Base-by-base conservation (phyloP, 2,113 vertebrate species). In the Peromyscus maniculatus region DNA sequence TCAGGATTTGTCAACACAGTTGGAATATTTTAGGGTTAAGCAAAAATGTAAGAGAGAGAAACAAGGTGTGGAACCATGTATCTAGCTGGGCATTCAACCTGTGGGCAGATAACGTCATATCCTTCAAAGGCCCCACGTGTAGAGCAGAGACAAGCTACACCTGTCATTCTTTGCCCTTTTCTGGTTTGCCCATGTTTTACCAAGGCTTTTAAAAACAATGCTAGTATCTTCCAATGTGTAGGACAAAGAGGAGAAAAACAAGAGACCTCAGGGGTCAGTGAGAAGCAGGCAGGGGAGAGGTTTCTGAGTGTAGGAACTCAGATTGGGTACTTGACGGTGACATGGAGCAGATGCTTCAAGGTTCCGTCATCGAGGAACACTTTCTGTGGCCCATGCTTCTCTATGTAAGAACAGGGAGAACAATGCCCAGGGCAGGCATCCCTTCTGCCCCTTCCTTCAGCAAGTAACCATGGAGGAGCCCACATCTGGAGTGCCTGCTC, bases 31-130 rank as follows among this genome's bases (percentile, higher is more conserved):
- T 69, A 31, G 52, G 57, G 59, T 67, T 72, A 78, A 69, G 46
- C 55, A 66, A 62, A 92, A 93, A 28, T 26, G 0, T 31, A 62
- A 46, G 62, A 55, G 24, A 66, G 83, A 17, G 43, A 55, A 89
- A 66, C 39, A 77, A 94, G 49, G 78, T 11, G 5, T 7, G 17
- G 77, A 43, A 62, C 3, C 17, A 15, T 8, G 7, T 39, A 21
- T 57, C 12, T 3, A 72, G 49, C 59, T 19, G 28, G 21, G 16
- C 16, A 19, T 87, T 8, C 62, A 43, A 19, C 5, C 4, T 3
- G 3, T 33, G n/a, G 49, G 69, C 6, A 1, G 0, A 49, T 0
- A 3, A 2, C 6, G 0, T 0, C 1, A 0, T 6, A 6, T 55
- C 67, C 39, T 77, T n/a, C 2, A 19, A 64, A 17, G 52, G 62